Evolutionary conservation across 2,797 vertebrate species (phyloP), one percentile per base, ranked within the genome.

Genomic region (Melanotaenia nigrans): DNA sequence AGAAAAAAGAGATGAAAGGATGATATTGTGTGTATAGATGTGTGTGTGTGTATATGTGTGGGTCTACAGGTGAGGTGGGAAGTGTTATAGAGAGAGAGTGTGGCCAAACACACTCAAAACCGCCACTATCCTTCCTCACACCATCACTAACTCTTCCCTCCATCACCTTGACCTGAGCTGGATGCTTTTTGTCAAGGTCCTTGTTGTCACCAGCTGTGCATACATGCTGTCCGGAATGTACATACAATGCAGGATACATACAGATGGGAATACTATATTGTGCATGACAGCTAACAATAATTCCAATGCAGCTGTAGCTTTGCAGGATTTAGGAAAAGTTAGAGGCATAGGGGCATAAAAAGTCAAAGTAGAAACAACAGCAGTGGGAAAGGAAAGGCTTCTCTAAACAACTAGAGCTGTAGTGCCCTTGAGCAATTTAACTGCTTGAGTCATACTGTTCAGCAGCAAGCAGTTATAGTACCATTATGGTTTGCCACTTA

Each of bases 81-180:
- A 45, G 59, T 42, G 59, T 58, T 78, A 69, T 56, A 70, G 60
- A 79, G 61, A 49, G 1, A 79, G 78, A 75, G 65, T 67, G 74
- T 81, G 80, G 85, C 87, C 83, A 84, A 89, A 75, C 82, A 83
- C 71, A 83, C 77, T 90, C 89, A 91, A 57, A 77, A 79, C 79
- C 79, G 79, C 81, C 67, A 73, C 70, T 77, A 74, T 32, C 54
- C 73, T 75, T 82, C 65, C 83, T 76, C 80, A 77, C 62, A 61
- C 77, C 77, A 81, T 87, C 78, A 77, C 73, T 77, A 82, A 87
- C 73, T 86, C 87, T 81, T 84, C 73, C 78, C 81, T 78, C 36
- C 53, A 1, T 76, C 83, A 89, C 88, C 89, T 91, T 92, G 89
- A 92, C 91, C 88, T 79, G 82, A 80, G 72, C 81, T 73, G 74